Evolutionary conservation across 2,113 vertebrate genomes (phyloP), one percentile per base, ranked within the genome.

Genomic region (Clinocottus analis): DNA sequence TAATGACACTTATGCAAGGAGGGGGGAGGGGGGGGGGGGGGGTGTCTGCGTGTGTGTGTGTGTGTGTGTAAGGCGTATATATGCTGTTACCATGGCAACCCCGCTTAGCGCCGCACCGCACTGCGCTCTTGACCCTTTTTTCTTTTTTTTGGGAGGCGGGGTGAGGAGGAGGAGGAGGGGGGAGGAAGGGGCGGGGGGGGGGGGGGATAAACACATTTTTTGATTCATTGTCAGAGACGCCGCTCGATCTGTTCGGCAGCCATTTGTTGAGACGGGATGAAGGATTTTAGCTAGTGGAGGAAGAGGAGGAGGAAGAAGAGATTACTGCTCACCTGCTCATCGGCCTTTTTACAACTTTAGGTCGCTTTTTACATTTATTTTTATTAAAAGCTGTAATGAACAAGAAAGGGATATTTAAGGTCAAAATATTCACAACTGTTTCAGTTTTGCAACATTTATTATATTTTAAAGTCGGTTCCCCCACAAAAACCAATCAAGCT

Each of bases 1-100:
- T 90, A 89, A 92, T 90, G 84, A 89, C 79, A 89, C 85, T 89
- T 76, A 49, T 60, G 70, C 75, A 83, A 72, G n/a, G n/a, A 58
- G 80, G 49, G 64, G 62, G 80, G 56, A 64, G 62, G 84, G 80
- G 56, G 67, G 62, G 84, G 72, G 2, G 59, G 53, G 74, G 39
- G 17, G 47, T 65, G 80, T 62, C n/a, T 51, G 58, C 49, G 25
- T 47, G 60, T 43, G 58, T 59, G 65, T 82, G 72, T 49, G 51
- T 53, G 75, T 79, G 37, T 64, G 72, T 70, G 65, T 77, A 75
- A 79, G 76, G 83, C 75, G n/a, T n/a, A 80, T 87, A 87, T 91
- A 85, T 93, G 75, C 84, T 82, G 90, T 92, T 90, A 78, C 90
- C 86, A 88, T 89, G 88, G 87, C 70, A 92, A 93, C 90, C 21